Evolutionary conservation across 2,113 vertebrate species (phyloP), one percentile per base, ranked within the genome.

Genomic region (Ctenomys sociabilis): DNA sequence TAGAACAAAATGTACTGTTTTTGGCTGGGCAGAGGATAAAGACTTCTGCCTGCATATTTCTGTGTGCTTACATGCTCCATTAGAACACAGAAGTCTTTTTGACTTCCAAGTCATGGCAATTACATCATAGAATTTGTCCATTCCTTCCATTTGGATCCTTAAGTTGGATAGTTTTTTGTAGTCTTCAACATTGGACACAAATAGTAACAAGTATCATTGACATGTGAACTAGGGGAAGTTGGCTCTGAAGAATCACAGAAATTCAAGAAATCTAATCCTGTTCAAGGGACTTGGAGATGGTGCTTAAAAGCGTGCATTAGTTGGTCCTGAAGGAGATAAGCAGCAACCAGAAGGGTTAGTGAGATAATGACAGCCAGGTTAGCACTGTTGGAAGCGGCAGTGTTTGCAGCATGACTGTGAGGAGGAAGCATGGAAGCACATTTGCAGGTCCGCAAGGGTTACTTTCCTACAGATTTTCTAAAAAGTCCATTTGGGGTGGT

Each of bases 161-260:
- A 85, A 68, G 66, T 96, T 96, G 88, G 19, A 45, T 95, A 80
- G 80, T 94, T 83, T 94, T 80, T 94, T 96, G 72, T 78, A 94
- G 30, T 94, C 73, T 64, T 91, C 45, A 85, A 1, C 81, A 92
- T 77, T 90, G 32, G n/a, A 72, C 37, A 61, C 24, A 84, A 80
- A 94, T 75, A 85, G 49, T 94, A 89, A 70, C 66, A 75, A 87
- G 49, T 32, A 85, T 84, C 73, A 43, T 5, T 80, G 63, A 84
- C 11, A 32, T 28, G 3, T 73, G 66, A 88, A 61, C 26, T 90
- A 6, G 37, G 66, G 52, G 32, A 88, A 35, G 22, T 8, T 70
- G 3, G 59, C 24, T 87, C n/a, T 78, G 30, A 90, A 61, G 32
- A 84, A 90, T 94, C 57, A 66, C 3, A 83, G 66, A 86, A 90